A percentile compares a stretch with the other conserved stretches of the same genome.
Conservation (phyloP, 2,797 vertebrate species). For the Kryptolebias ocellatus region DNA sequence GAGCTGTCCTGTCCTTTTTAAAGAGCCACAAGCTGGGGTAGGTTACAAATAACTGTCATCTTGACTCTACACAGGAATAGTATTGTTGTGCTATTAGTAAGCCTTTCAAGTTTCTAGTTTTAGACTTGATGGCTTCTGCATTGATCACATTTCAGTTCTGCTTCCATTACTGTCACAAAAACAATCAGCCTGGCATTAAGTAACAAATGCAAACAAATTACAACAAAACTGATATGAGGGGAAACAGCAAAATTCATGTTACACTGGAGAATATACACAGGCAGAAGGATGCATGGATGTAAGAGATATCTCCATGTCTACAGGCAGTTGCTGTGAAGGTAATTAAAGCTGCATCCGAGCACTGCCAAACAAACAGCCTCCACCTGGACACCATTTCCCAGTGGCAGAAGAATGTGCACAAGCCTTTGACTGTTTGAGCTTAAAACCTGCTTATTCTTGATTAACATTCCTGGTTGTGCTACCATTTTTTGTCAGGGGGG, state of each 20-base stretch:
- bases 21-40: slow-evolving; percentile 40
- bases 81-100: slow-evolving; percentile 26
- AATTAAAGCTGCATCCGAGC: slow-evolving; percentile 52
- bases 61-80: slow-evolving; percentile 44
- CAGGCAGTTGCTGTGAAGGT: slow-evolving; percentile 39
- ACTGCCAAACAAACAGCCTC: slow-evolving; percentile 39
- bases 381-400: slow-evolving; percentile 50
- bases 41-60: slow-evolving; percentile 53
- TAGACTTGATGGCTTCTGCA: slow-evolving; percentile 32
- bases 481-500: background rate
- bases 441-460: background rate
- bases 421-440: slow-evolving; percentile 26
- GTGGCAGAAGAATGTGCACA: slow-evolving; percentile 10
- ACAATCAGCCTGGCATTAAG: slow-evolving; percentile 38
- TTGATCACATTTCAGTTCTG: slow-evolving; percentile 54
- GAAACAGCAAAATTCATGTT: slow-evolving; percentile 21
- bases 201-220: slow-evolving; percentile 38
- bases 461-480: background rate
- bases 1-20: slow-evolving; percentile 28
- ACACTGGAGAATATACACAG: slow-evolving; percentile 32
- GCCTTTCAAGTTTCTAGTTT: slow-evolving; percentile 52
- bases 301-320: slow-evolving; percentile 36
- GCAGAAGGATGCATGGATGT: slow-evolving; percentile 14
- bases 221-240: slow-evolving; percentile 26
- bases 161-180: slow-evolving; percentile 40